Evolutionary conservation across 2,797 vertebrate genomes (phyloP).

Genomic region (Helarctos malayanus): DNA sequence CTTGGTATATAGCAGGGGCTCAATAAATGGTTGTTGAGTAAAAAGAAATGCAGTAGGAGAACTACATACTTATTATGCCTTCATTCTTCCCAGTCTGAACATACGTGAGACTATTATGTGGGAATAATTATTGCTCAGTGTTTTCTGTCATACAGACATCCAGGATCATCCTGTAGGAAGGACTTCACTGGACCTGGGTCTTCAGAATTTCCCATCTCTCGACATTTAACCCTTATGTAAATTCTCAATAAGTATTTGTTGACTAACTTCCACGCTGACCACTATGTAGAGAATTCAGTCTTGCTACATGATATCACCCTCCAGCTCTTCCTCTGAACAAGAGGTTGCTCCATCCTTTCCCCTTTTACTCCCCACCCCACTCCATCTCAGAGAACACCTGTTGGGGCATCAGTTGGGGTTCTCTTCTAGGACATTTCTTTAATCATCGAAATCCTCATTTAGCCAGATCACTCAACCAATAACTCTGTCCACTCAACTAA

Average conservation of each 20-base stretch:
- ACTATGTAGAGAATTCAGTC: not conserved
- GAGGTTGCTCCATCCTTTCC: not conserved
- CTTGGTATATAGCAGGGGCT: not conserved
- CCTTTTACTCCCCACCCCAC: not conserved
- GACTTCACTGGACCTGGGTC: not conserved
- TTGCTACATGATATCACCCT: not conserved
- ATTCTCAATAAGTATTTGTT: not conserved
- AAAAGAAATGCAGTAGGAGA: slow-evolving; percentile 6
- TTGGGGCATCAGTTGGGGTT: not conserved
- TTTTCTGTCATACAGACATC: not conserved
- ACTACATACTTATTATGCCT: not conserved
- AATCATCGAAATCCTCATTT: slow-evolving; percentile 11
- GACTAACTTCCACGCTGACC: not conserved
- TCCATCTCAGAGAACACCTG: not conserved
- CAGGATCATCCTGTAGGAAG: not conserved
- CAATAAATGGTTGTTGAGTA: not conserved
- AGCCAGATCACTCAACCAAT: not conserved
- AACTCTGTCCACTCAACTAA: not conserved
- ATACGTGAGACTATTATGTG: not conserved
- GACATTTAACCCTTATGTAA: not conserved
- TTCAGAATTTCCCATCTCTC: slow-evolving; percentile 10
- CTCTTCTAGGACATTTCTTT: not conserved
- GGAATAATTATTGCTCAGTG: not conserved
- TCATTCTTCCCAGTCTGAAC: not conserved
- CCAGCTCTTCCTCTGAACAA: not conserved